Evolutionary conservation across 2,888 invertebrate species (phyloP), one percentile per base, ranked within the genome.

Genomic region (Philaethria dido): DNA sequence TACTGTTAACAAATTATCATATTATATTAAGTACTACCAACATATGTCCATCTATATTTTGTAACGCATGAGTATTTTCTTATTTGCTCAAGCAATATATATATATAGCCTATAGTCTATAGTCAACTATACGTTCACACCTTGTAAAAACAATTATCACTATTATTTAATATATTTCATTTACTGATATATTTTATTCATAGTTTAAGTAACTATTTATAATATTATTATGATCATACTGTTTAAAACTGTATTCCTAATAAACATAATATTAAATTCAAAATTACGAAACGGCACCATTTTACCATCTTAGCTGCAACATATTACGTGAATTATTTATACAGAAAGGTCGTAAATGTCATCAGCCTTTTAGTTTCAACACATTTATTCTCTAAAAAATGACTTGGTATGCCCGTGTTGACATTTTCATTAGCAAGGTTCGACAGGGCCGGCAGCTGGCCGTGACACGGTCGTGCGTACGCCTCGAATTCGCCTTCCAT

Each of bases 401-500:
- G 45, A 42, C 54, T 64, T 44, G 50, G 55, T 52, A 64, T 64
- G 68, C 45, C 64, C 66, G 69, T 83, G 82, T 88, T 89, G 86
- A 87, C 87, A 87, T 85, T 87, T 78, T 78, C 77, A 85, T 89
- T 89, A 89, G 85, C 86, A 81, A 85, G 84, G 80, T 81, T 77
- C 78, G 78, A 66, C 77, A 71, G 69, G 68, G 72, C 72, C 69
- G 76, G 76, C 75, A 75, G 77, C 71, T 78, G 89, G 84, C 92
- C 92, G 81, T 91, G 92, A 92, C 91, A 88, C 83, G 80, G 76
- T 72, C 82, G 86, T 84, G 88, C 87, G 90, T 91, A 89, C 88
- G 85, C 84, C 87, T 84, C 86, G 80, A 88, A 86, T 89, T 89
- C 81, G 88, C 87, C 82, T 89, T 90, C 87, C 92, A 92, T 92